Evolutionary conservation across 2,113 vertebrate species (phyloP), one percentile per base, ranked within the genome.

Genomic region (Heloderma charlesbogerti): DNA sequence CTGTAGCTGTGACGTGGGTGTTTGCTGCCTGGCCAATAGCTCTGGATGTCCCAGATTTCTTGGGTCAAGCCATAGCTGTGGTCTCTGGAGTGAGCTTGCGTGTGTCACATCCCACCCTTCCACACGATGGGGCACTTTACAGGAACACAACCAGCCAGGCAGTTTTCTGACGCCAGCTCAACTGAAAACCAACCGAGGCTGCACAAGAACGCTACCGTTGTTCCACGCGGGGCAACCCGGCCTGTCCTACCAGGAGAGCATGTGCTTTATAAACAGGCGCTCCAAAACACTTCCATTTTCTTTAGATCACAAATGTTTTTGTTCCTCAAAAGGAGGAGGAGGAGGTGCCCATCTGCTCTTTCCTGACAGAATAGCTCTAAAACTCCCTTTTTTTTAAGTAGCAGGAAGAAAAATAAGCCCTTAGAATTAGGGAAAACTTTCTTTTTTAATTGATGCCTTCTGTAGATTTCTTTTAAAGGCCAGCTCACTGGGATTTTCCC

Each of bases 271-370:
- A 51, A 94, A 45, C 74, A 18, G 0, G 2, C 78, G 34, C 3
- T 88, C 80, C 91, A 57, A 60, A 92, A 86, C 48, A 29, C 51
- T 40, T 79, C n/a, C 92, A 0, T 90, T 96, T 95, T 94, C 90
- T 89, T 85, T 88, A 90, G 91, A 92, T 40, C 92, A 57, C 43
- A 89, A 86, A 86, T 93, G 88, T 95, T 96, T 96, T 95, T 87
- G 20, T 93, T 96, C 74, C 91, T 91, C 69, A 34, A 88, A 92
- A 40, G 80, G 91, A 80, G 34, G 0, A 0, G 87, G 93, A 87
- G 91, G 94, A 91, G 90, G 66, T 8, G 34, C 77, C 77, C 63
- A 88, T 91, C 69, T 84, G 90, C 94, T 93, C 51, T 92, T 96
- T 96, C 91, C 91, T 88, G 80, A 74, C 51, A 82, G 43, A 95